phyloP scores from a whole-genome alignment of 2,888 invertebrate species.

The Synanthedon formicaeformis region DNA sequence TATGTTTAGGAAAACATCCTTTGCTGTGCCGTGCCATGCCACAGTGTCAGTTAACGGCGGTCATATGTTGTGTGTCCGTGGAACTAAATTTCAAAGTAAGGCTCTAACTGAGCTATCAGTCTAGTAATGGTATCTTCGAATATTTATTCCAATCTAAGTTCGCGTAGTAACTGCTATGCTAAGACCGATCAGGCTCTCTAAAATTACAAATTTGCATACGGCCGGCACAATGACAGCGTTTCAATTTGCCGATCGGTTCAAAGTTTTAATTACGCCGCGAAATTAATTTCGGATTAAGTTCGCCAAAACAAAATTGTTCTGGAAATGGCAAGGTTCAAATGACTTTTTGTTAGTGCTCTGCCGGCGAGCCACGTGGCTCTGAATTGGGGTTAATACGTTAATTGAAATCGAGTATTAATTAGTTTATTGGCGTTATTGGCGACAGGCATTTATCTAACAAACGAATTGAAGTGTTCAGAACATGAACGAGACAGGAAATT shows the following conservation, averaged over 20 bases:
- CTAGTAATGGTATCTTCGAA: no score
- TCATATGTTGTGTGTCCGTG: no score
- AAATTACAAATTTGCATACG: neutral
- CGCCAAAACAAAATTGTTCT: constrained; percentile 2
- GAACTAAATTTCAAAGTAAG: no score
- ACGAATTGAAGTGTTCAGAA: no score
- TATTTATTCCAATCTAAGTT: no score
- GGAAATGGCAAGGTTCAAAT: neutral
- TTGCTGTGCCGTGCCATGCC: no score
- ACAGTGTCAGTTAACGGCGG: no score
- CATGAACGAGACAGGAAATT: neutral
- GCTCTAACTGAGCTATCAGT: no score
- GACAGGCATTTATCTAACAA: no score
- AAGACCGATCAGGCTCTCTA: neutral
- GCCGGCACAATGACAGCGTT: constrained; percentile 19
- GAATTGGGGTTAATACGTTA: neutral
- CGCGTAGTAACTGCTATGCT: no score
- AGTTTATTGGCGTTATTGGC: no score
- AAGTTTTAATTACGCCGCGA: constrained; percentile 41
- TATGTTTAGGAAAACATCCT: no score
- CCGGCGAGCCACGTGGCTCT: neutral
- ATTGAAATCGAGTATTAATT: neutral
- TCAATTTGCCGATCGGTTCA: constrained; percentile 9
- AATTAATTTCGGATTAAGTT: constrained; percentile 39
- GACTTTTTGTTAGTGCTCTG: neutral